Evolutionary conservation across 2,888 invertebrate species (phyloP).

Genomic region (Chymomyza amoena): DNA sequence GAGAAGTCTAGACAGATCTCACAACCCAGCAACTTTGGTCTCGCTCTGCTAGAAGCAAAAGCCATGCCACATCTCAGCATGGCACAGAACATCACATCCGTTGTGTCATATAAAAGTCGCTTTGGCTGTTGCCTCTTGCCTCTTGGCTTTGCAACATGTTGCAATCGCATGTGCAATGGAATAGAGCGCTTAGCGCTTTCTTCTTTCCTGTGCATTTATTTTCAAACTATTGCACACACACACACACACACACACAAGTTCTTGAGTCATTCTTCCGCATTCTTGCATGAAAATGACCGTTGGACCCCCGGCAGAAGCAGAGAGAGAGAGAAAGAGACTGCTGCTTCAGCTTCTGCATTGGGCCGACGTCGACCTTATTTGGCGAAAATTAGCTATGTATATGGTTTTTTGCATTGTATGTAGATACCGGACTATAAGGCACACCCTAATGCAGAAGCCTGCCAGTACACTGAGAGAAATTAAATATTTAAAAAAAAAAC

Average conservation of each 20-base stretch:
- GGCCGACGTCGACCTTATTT: conserved; percentile 51
- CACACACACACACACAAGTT: conserved; percentile 23
- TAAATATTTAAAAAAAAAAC: too few species aligned
- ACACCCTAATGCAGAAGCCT: conserved; percentile 3
- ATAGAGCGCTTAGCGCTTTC: neutral
- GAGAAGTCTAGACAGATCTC: conserved; percentile 35
- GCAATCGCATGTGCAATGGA: conserved; percentile 1
- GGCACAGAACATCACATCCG: conserved; percentile 3
- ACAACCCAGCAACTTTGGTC: conserved; percentile 6
- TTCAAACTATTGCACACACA: conserved; percentile 71
- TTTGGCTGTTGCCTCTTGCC: neutral
- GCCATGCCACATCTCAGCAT: neutral
- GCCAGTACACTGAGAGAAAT: neutral
- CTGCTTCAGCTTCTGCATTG: conserved; percentile 19
- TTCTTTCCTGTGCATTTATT: conserved; percentile 70
- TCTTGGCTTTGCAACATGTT: neutral
- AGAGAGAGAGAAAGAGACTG: conserved; percentile 12
- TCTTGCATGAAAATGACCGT: conserved; percentile 72
- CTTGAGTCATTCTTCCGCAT: conserved; percentile 76
- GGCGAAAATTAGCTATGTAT: conserved; percentile 63
- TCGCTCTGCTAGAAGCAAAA: neutral
- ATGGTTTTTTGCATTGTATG: conserved; percentile 55
- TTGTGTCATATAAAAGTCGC: conserved; percentile 1
- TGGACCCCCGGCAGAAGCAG: conserved; percentile 44
- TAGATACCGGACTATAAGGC: conserved; percentile 36